phyloP scores from a whole-genome alignment of 2,888 invertebrate species.

The Lasioglossum villosulum region DNA sequence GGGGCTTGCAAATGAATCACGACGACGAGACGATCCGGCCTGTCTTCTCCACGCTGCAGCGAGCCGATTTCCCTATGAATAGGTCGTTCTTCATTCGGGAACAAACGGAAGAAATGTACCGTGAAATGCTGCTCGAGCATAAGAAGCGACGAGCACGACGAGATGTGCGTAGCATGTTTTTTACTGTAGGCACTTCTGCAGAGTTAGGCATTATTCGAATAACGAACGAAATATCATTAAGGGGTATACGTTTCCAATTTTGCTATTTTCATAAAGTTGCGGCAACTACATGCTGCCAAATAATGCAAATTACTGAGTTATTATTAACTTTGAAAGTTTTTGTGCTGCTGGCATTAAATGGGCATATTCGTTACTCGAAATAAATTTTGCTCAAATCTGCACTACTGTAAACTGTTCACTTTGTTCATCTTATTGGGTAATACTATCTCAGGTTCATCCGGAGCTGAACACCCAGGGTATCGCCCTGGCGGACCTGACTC shows the following conservation, averaged over 20 bases:
- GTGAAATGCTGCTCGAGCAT: slow-evolving; percentile 89
- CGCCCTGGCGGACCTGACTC: slow-evolving; percentile 89
- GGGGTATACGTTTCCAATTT: no score
- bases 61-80: slow-evolving; percentile 78
- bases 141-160: slow-evolving; percentile 89
- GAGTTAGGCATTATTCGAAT: neutral
- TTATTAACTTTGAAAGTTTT: no score
- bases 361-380: neutral
- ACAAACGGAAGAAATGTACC: slow-evolving; percentile 88
- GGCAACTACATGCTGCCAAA: no score
- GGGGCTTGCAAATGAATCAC: slow-evolving; percentile 76
- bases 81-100: slow-evolving; percentile 85
- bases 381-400: neutral
- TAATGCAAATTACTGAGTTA: no score
- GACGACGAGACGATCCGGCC: slow-evolving; percentile 81
- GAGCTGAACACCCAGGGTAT: slow-evolving; percentile 92
- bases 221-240: no score
- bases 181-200: neutral
- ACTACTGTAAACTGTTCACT: neutral
- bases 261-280: no score
- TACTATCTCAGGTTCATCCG: slow-evolving; percentile 87
- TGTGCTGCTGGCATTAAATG: no score
- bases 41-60: slow-evolving; percentile 82
- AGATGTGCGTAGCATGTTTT: slow-evolving; percentile 86
- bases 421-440: neutral